Conservation (phyloP, 2,113 vertebrate species). For the Recurvirostra avosetta region DNA sequence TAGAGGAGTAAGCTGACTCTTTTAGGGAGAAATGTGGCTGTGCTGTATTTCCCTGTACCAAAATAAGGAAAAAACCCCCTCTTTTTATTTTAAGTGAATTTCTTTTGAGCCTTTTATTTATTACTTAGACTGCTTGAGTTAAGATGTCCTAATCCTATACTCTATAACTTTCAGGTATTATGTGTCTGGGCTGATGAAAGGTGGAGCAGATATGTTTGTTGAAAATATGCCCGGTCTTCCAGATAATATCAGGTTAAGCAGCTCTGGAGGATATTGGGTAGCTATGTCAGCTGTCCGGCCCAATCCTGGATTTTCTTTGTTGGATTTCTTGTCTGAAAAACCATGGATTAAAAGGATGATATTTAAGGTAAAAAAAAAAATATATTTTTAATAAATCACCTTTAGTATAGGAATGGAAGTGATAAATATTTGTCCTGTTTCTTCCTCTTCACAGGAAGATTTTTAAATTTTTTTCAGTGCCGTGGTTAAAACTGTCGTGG, state of each 20-base stretch:
- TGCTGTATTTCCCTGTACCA: neutral
- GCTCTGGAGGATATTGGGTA: constrained; percentile 94
- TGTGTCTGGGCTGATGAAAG: constrained; percentile 93
- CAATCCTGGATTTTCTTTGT: constrained; percentile 92
- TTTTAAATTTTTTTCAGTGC: neutral
- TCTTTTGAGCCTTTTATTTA: neutral
- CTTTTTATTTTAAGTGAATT: neutral
- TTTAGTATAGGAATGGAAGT: neutral
- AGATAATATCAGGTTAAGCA: constrained; percentile 92
- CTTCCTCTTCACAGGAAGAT: neutral
- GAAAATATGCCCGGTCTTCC: constrained; percentile 96
- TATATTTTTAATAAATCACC: neutral
- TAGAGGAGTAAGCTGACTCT: neutral
- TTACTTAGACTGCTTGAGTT: neutral
- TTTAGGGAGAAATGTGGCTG: neutral
- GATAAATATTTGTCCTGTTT: neutral
- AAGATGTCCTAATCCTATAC: neutral
- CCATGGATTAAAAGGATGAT: constrained; percentile 92
- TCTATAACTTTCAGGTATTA: constrained; percentile 81
- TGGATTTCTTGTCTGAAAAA: constrained; percentile 93
- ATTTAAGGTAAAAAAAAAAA: constrained; percentile 84
- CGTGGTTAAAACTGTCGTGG: neutral
- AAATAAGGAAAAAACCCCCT: neutral
- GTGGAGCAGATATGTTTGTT: constrained; percentile 92
- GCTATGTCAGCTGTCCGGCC: constrained; percentile 83